phyloP scores from a whole-genome alignment of 2,113 vertebrate genomes.

The western clawed frog (Xenopus tropicalis) region UCB_Xtro_10.0 CM004450.2:131710501-131711000 shows the following conservation, averaged over 20 bases:
- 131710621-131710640: neutral
- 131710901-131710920: no score
- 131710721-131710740: neutral
- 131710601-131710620: neutral
- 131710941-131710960: no score
- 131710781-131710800: no score
- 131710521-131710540: neutral
- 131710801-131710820: no score
- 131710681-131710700: neutral
- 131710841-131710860: no score
- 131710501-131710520: neutral
- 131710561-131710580: constrained; percentile 4
- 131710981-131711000: no score
- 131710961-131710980: no score
- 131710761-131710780: no score
- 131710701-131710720: neutral
- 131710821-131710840: no score
- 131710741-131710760: neutral
- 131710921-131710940: no score
- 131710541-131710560: constrained; percentile 17
- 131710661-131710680: constrained; percentile 16
- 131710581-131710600: constrained; percentile 1
- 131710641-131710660: neutral
- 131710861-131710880: no score
- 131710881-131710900: no score